Evolutionary conservation across 2,888 invertebrate genomes (phyloP), one percentile per base, ranked within the genome.

Genomic region (Amblyjoppa fuscipennis): DNA sequence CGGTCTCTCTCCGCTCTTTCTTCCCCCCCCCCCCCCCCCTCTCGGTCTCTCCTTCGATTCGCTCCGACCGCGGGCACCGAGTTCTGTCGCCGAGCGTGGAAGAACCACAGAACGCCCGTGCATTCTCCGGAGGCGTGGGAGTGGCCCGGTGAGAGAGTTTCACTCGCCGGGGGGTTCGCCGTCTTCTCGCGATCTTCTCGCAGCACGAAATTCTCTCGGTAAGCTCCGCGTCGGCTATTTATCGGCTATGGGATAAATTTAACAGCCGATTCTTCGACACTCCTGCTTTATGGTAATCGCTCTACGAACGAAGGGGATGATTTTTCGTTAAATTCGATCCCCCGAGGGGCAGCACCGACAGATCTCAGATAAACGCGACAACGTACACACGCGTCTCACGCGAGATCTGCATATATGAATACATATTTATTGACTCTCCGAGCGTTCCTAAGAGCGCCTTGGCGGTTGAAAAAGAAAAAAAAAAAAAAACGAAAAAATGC

Each of bases 61-160:
- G 69, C 69, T 80, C 81, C 71, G 61, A 20, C 53, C 2, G 20
- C 56, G 71, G 38, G 51, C 34, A 74, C 61, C 16, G 61, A 20
- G 49, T 78, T 69, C 68, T 49, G 81, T 76, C 49, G 28, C 11
- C 73, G 56, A 34, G 73, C 51, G 49, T 61, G 49, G 20, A 78
- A 28, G 38, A 45, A 13, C 59, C 59, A 41, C 25, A 34, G 69
- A 74, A 53, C 56, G 53, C 74, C 25, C 20, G 16, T 70, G 69
- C 73, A 71, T 81, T 85, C 78, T 83, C 83, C 84, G 53, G 64
- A 83, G 86, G 88, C 88, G 88, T 87, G 88, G 87, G 88, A 87
- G 87, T 87, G 82, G 78, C 66, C 73, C 81, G 73, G 34, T 64
- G 68, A 76, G 74, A 69, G 75, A 79, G 82, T 69, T 64, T 75